phyloP scores from a whole-genome alignment of 2,113 vertebrate species.

The Chinchilla lanigera region DNA sequence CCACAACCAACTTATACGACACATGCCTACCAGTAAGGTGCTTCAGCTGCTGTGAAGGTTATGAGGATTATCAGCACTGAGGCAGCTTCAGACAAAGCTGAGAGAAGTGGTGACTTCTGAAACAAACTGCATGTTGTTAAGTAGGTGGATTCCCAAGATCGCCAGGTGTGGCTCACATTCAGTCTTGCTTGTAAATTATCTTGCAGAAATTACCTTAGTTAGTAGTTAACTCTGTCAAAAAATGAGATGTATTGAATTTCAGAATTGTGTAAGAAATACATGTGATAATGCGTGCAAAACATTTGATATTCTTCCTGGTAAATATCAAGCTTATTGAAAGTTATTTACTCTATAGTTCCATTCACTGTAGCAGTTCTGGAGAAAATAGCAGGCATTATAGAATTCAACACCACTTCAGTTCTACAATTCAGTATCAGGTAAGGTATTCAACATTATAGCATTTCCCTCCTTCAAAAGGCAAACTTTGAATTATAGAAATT shows the following conservation, averaged over 20 bases:
- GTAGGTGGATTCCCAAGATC: not conserved
- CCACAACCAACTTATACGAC: too few species aligned
- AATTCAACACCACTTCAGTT: not conserved
- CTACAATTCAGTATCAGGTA: not conserved
- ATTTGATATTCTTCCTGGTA: not conserved
- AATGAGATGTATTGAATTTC: not conserved
- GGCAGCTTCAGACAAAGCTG: not conserved
- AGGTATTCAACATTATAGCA: not conserved
- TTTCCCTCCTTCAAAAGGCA: not conserved
- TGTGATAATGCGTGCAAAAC: not conserved
- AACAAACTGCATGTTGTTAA: not conserved
- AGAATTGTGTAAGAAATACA: not conserved
- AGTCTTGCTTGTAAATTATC: not conserved
- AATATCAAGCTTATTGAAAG: not conserved
- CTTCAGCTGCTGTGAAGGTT: not conserved
- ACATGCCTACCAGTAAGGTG: fast-evolving
- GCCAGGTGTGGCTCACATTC: not conserved
- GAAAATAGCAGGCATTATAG: not conserved
- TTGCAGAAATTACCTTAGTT: not conserved
- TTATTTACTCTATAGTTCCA: not conserved
- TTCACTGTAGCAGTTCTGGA: not conserved
- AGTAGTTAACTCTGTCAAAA: not conserved
- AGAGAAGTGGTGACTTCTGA: not conserved
- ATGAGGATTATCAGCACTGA: not conserved
- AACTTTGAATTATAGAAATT: not conserved